These are phyloP conservation scores for Edolisoma coerulescens DNA, from an alignment of 2,113 vertebrate species.

Conservation along the genomic window DNA sequence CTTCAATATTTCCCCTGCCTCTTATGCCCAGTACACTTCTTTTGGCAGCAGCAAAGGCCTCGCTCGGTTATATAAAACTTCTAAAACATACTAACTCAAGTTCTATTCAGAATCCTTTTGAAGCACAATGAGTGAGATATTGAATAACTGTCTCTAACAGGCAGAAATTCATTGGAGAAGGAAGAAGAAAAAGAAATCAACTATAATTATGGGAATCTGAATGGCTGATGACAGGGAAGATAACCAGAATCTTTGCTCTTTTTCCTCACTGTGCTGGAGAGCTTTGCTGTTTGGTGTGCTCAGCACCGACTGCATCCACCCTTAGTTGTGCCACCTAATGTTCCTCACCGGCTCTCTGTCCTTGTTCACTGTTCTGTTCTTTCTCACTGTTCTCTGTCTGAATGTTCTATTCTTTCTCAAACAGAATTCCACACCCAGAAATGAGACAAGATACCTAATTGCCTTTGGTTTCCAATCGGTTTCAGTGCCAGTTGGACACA, in stretches of 20 bases:
- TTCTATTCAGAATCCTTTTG: neutral
- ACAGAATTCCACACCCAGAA: neutral
- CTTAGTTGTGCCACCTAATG: neutral
- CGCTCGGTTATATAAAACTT: neutral
- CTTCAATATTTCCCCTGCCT: neutral
- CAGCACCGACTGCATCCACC: neutral
- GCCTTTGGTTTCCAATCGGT: neutral
- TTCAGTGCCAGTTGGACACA: neutral
- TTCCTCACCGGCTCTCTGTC: neutral
- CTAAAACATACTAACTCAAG: neutral
- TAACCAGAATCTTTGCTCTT: neutral
- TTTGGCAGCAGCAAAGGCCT: neutral
- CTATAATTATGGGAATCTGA: neutral
- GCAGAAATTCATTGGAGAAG: neutral
- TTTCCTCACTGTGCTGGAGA: neutral
- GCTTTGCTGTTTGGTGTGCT: neutral
- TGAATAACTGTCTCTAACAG: neutral
- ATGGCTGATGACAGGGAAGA: neutral
- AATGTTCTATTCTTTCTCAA: neutral
- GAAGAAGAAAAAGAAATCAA: neutral
- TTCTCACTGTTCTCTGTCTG: neutral
- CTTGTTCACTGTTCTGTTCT: neutral
- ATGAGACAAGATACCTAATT: neutral
- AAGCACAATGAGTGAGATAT: neutral
- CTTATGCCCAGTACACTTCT: neutral